A percentile compares a stretch with the other conserved stretches of the same genome.
phyloP scores from a whole-genome alignment of 2,888 invertebrate genomes.

The Ypsolopha sequella region DNA sequence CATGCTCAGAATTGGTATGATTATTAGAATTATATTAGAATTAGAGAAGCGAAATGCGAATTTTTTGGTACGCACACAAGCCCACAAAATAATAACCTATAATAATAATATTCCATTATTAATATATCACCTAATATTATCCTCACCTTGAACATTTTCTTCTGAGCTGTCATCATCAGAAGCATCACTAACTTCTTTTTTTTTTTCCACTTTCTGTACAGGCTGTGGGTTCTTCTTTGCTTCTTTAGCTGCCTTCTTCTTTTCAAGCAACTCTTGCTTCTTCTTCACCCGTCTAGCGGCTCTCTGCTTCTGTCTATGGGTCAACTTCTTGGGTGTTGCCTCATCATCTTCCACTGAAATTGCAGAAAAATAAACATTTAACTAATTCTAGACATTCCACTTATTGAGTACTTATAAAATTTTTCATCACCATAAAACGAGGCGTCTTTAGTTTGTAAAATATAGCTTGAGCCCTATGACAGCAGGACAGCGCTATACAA shows the following conservation, averaged over 20 bases:
- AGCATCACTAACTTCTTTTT: slow-evolving; percentile 15
- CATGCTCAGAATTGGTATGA: too few relatives aligned
- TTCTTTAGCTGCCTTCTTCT: slow-evolving; percentile 45
- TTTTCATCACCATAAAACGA: too few relatives aligned
- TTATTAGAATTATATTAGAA: too few relatives aligned
- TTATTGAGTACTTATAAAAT: too few relatives aligned
- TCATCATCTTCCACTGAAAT: slow-evolving; percentile 62
- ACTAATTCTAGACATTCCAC: too few relatives aligned
- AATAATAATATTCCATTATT: too few relatives aligned
- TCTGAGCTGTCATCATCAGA: slow-evolving; percentile 31
- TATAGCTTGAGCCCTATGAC: too few relatives aligned
- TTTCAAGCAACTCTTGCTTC: slow-evolving; percentile 55
- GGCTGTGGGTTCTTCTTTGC: slow-evolving; percentile 47
- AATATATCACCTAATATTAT: background rate
- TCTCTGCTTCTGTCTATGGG: slow-evolving; percentile 79
- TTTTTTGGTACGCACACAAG: too few relatives aligned
- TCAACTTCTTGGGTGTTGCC: slow-evolving; percentile 67
- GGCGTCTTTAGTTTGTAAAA: too few relatives aligned
- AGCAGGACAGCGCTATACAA: too few relatives aligned
- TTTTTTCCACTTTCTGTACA: slow-evolving; percentile 29
- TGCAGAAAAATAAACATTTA: background rate
- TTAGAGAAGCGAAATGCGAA: too few relatives aligned
- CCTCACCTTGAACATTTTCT: slow-evolving; percentile 36
- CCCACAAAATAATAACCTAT: too few relatives aligned
- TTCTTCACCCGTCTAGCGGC: slow-evolving; percentile 72